Evolutionary conservation across 1,140 invertebrate genomes (phyloP), one percentile per base, ranked within the genome.

Genomic region (Scylla paramamosain): DNA sequence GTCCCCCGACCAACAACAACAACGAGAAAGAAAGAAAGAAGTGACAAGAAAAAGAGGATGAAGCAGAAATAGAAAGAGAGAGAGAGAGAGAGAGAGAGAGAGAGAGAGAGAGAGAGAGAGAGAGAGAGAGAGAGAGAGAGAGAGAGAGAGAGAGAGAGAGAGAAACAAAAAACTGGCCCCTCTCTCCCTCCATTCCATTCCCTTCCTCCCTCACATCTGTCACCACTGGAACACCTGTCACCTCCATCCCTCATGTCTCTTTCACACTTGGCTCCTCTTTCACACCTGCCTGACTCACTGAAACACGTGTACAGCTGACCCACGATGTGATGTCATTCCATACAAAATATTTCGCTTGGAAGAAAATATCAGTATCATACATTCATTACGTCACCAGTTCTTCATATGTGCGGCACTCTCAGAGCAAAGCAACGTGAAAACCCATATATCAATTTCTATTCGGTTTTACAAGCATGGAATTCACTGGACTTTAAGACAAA

Each of bases 11-110:
- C 25, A 28, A 28, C 16, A 28, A 82, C 20, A 82, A 82, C 20
- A 82, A 28, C 16, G 83, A 84, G 83, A 28, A 25, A 84, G 83
- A 84, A 25, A 84, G 83, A 84, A 25, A 84, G 83, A 84, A 28
- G 28, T 20, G 28, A 28, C 16, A 28, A 82, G 83, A 84, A 25
- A 84, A 25, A 84, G 83, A 84, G 83, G n/a, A 20, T 16, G 83
- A 84, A 20, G 25, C 10, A n/a, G 39, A n/a, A 16, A n/a, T 0
- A 84, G 83, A 84, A 25, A 32, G 31, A 32, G 83, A 84, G 25
- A 84, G 83, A 84, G 83, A 84, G 83, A 84, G 83, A 84, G 83
- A 84, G 25, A 84, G 82, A 83, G 82, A 83, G 82, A 83, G 82
- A 83, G 82, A 83, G 82, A 83, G 82, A 83, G 82, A 83, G 82